Evolutionary conservation across 2,797 vertebrate genomes (phyloP).

Genomic region (Kryptolebias ocellatus): DNA sequence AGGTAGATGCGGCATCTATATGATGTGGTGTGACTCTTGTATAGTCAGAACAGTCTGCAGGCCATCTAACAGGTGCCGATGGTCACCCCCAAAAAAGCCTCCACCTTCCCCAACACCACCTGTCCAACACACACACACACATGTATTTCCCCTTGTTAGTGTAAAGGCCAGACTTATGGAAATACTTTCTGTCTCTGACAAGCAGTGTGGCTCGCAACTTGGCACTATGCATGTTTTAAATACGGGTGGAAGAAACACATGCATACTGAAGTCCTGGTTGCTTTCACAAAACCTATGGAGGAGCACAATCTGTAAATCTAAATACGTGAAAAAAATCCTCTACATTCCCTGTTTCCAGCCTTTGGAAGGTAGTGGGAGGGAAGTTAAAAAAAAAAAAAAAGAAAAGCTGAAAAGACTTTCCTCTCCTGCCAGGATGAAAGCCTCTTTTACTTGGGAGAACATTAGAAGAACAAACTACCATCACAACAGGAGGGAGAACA

Average conservation of each 20-base stretch:
- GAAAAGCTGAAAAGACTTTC: conserved; percentile 59
- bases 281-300: conserved; percentile 10
- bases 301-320: conserved; percentile 14
- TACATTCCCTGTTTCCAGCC: conserved; percentile 25
- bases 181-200: conserved; percentile 61
- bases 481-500: conserved; percentile 81
- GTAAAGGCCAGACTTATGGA: conserved; percentile 70
- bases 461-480: conserved; percentile 84
- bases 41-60: conserved; percentile 35
- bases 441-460: conserved; percentile 79
- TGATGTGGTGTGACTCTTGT: conserved; percentile 41
- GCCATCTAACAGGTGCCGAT: conserved; percentile 70
- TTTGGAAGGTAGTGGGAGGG: conserved; percentile 58
- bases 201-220: conserved; percentile 59
- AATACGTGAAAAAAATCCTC: conserved; percentile 27
- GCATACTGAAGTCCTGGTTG: not conserved
- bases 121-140: conserved; percentile 22
- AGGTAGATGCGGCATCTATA: conserved; percentile 35
- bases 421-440: conserved; percentile 85
- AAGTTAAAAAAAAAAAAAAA: conserved; percentile 53
- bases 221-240: conserved; percentile 10
- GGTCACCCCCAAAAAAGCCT: conserved; percentile 44
- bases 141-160: conserved; percentile 56
- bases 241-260: conserved; percentile 22
- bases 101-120: not conserved